Evolutionary conservation across 2,113 vertebrate genomes (phyloP).

Genomic region (Acinonyx jubatus): DNA sequence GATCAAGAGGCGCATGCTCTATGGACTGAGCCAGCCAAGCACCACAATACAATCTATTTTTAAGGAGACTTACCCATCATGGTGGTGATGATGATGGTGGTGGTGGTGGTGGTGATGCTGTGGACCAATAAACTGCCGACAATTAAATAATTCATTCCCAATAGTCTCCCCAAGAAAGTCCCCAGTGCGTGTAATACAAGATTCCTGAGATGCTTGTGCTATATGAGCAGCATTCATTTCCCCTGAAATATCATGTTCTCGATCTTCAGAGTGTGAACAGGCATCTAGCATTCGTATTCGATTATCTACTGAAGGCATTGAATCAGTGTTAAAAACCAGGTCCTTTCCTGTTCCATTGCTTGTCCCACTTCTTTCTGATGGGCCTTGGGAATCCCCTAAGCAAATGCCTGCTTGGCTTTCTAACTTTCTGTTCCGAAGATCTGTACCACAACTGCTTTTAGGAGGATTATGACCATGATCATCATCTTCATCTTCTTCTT

Average conservation of each 20-base stretch:
- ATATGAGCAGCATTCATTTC: slow-evolving; percentile 92
- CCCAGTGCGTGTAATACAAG: slow-evolving; percentile 91
- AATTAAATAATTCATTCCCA: slow-evolving; percentile 96
- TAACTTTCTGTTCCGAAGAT: slow-evolving; percentile 93
- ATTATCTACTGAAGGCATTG: slow-evolving; percentile 87
- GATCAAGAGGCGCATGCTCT: background rate
- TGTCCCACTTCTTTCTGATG: slow-evolving; percentile 84
- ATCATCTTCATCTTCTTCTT: slow-evolving; percentile 96
- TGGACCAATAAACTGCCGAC: slow-evolving; percentile 95
- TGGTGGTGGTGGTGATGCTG: slow-evolving; percentile 97
- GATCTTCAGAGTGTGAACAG: slow-evolving; percentile 89
- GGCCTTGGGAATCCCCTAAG: slow-evolving; percentile 88
- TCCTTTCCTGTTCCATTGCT: slow-evolving; percentile 86
- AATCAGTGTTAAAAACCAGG: slow-evolving; percentile 89
- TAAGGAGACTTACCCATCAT: slow-evolving; percentile 90
- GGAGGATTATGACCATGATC: slow-evolving; percentile 86
- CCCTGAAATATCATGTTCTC: slow-evolving; percentile 87
- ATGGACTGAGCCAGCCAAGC: background rate
- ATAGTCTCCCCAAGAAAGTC: slow-evolving; percentile 97
- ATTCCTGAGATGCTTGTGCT: slow-evolving; percentile 92
- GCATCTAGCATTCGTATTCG: slow-evolving; percentile 93
- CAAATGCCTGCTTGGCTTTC: slow-evolving; percentile 89
- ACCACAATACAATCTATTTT: background rate
- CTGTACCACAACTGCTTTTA: slow-evolving; percentile 88
- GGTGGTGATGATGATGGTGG: slow-evolving; percentile 90